Conservation (phyloP, 2,888 invertebrate species). For the Hyles lineata region DNA sequence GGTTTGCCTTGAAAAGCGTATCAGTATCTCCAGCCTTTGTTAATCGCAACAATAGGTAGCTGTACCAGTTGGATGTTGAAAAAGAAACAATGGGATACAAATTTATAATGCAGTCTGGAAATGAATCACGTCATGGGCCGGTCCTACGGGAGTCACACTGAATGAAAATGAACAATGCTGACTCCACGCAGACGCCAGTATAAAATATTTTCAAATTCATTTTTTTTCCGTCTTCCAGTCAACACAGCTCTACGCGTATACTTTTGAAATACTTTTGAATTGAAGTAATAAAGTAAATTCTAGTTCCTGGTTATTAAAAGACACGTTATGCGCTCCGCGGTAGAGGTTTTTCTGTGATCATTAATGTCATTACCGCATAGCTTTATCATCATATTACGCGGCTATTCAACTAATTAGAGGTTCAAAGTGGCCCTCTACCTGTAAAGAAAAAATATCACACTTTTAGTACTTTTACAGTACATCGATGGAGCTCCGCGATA, state of each 20-base stretch:
- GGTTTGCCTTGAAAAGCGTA: conserved; percentile 66
- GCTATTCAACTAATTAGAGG: neutral
- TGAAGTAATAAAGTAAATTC: neutral
- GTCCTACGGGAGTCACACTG: conserved; percentile 66
- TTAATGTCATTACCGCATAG: neutral
- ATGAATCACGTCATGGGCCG: conserved; percentile 76
- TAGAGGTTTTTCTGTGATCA: neutral
- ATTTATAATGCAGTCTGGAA: conserved; percentile 81
- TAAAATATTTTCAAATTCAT: conserved; percentile 54
- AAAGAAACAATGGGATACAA: conserved; percentile 80
- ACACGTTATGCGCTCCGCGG: neutral
- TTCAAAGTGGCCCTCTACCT: conserved; percentile 7
- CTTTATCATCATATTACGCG: neutral
- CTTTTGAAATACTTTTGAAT: conserved; percentile 10
- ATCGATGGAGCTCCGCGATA: neutral
- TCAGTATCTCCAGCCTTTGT: conserved; percentile 72
- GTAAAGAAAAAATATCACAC: neutral
- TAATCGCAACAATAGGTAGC: conserved; percentile 73
- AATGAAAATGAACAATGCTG: conserved; percentile 76
- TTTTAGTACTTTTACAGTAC: neutral
- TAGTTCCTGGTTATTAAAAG: neutral
- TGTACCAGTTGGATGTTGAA: conserved; percentile 71
- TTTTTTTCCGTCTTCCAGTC: conserved; percentile 35
- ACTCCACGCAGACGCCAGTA: conserved; percentile 58
- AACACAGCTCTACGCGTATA: conserved; percentile 11